Conservation (phyloP, 2,888 invertebrate genomes). For the Diploptera punctata region DNA sequence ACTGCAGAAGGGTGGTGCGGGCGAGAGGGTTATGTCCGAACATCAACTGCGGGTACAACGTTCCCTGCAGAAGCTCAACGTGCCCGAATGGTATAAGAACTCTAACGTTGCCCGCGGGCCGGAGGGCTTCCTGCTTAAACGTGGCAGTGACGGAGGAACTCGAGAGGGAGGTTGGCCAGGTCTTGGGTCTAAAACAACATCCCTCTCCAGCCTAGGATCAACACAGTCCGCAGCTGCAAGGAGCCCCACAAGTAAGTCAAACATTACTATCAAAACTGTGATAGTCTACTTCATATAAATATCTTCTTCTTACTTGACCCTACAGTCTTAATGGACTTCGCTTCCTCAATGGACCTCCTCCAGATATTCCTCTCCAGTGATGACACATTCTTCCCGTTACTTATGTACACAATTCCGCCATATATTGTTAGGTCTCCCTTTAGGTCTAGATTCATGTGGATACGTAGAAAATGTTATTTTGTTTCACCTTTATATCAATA, state of each 20-base stretch:
- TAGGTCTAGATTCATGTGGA: too few species aligned
- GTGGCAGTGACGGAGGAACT: constrained; percentile 59
- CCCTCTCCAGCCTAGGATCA: constrained; percentile 61
- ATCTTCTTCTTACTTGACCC: too few species aligned
- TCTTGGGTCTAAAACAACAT: constrained; percentile 85
- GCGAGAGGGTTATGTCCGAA: constrained; percentile 85
- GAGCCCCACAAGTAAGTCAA: constrained; percentile 44
- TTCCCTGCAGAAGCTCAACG: constrained; percentile 90
- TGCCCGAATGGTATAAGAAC: constrained; percentile 94
- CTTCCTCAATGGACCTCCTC: too few species aligned
- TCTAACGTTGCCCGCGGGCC: constrained; percentile 68
- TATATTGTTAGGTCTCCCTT: too few species aligned
- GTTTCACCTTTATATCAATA: too few species aligned
- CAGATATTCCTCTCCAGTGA: too few species aligned
- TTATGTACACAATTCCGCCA: too few species aligned
- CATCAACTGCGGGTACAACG: constrained; percentile 93
- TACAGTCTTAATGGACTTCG: too few species aligned
- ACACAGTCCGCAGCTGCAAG: constrained; percentile 46
- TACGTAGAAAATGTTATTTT: too few species aligned
- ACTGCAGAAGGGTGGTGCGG: constrained; percentile 78
- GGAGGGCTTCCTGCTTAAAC: constrained; percentile 76
- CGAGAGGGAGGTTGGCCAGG: constrained; percentile 62
- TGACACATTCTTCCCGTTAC: too few species aligned
- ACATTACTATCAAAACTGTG: too few species aligned
- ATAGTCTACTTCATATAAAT: too few species aligned